phyloP scores from a whole-genome alignment of 2,888 invertebrate species.

The Nemoura dubitans region DNA sequence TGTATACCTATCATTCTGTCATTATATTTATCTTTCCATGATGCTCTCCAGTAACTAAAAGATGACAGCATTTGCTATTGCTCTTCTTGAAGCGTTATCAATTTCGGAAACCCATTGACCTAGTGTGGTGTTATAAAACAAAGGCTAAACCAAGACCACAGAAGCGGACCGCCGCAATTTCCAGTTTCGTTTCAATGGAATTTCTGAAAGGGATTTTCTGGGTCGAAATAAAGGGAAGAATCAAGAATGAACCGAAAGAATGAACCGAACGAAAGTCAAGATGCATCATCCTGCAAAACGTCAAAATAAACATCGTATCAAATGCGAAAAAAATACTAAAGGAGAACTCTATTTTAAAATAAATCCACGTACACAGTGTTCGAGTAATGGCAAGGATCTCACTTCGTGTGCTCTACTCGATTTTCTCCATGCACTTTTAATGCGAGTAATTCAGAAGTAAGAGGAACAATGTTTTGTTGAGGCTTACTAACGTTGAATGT shows the following conservation, averaged over 20 bases:
- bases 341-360: not conserved
- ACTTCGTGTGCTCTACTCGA: not conserved
- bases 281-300: slow-evolving; percentile 9
- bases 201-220: not conserved
- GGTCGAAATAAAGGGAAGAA: not conserved
- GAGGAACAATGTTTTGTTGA: too few species aligned
- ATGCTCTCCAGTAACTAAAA: not conserved
- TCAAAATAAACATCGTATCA: not conserved
- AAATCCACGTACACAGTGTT: not conserved
- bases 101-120: slow-evolving; percentile 4
- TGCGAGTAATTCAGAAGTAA: not conserved
- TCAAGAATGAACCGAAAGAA: not conserved
- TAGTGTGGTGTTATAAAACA: not conserved
- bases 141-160: not conserved
- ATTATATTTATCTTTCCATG: not conserved
- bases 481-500: not conserved
- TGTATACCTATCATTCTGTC: not conserved
- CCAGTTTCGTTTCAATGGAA: not conserved
- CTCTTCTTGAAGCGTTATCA: not conserved
- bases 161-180: not conserved
- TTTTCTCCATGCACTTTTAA: not conserved
- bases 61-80: not conserved
- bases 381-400: not conserved
- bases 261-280: slow-evolving; percentile 45
- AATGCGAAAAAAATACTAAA: not conserved